A percentile compares a stretch with the other conserved stretches of the same genome.
phyloP scores from a whole-genome alignment of 2,113 vertebrate genomes.

The Carollia perspicillata region DNA sequence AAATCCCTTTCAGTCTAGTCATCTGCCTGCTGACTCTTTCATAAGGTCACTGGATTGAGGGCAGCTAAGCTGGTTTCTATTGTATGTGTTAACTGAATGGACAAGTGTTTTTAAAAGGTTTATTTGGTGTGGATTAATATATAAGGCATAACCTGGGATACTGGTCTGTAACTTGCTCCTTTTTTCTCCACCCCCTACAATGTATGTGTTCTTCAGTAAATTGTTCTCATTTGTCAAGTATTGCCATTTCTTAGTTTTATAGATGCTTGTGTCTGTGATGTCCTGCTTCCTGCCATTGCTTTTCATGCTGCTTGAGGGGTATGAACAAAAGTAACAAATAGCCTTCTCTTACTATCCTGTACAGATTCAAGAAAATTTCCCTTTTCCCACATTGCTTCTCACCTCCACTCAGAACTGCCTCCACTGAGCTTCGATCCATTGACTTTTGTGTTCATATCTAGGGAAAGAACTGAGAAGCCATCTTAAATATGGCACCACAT shows the following conservation, averaged over 20 bases:
- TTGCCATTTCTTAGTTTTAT: constrained; percentile 40
- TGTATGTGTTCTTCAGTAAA: constrained; percentile 65
- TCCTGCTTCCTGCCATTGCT: background rate
- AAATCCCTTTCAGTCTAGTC: background rate
- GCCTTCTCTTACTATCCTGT: background rate
- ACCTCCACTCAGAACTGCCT: background rate
- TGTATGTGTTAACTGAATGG: background rate
- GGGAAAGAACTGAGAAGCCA: background rate
- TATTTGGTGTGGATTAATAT: background rate
- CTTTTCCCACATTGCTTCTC: background rate
- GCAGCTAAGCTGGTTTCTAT: background rate
- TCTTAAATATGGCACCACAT: background rate
- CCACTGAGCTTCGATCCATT: background rate
- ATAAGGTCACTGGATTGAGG: background rate
- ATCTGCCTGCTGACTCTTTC: background rate
- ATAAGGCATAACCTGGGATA: background rate
- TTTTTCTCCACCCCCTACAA: background rate
- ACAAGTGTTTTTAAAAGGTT: background rate
- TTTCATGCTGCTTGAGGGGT: background rate
- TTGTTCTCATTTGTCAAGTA: constrained; percentile 45
- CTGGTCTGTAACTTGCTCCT: background rate
- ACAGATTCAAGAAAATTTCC: background rate
- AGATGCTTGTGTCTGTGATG: background rate
- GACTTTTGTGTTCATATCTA: background rate
- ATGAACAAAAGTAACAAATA: background rate